phyloP scores from a whole-genome alignment of 2,888 invertebrate species.

The Pyrrhosoma nymphula region DNA sequence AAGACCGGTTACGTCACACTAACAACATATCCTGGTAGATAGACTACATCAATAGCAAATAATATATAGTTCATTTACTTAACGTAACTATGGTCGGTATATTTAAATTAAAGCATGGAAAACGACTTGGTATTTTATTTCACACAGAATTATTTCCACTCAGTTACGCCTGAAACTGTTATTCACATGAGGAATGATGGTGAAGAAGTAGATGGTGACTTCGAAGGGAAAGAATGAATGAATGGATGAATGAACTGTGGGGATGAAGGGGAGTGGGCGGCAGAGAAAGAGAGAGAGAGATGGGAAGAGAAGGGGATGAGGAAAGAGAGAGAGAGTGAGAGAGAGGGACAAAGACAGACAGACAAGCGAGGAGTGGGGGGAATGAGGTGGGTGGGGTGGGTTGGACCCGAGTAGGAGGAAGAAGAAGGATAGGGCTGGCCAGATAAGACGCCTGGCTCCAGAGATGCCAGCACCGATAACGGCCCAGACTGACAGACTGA shows the following conservation, averaged over 20 bases:
- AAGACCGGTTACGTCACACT: no score
- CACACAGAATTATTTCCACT: no score
- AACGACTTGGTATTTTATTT: no score
- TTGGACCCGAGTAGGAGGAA: not conserved
- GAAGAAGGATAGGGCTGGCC: slow-evolving; percentile 57
- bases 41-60: no score
- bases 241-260: slow-evolving; percentile 9
- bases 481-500: slow-evolving; percentile 63
- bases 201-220: not conserved
- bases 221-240: not conserved
- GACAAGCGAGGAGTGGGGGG: not conserved
- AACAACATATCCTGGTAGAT: no score
- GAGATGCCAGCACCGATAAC: slow-evolving; percentile 60
- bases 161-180: no score
- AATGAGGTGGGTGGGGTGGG: not conserved
- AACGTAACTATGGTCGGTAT: no score
- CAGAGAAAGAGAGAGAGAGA: not conserved
- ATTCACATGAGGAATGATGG: not conserved
- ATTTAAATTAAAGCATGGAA: no score
- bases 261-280: not conserved
- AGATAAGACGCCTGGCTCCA: slow-evolving; percentile 66
- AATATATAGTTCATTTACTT: no score
- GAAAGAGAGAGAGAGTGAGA: not conserved
- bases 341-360: not conserved
- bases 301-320: not conserved